Percentiles rank a stretch among this genome's conserved stretches.
phyloP scores from a whole-genome alignment of 2,113 vertebrate species.

The Eretmochelys imbricata region DNA sequence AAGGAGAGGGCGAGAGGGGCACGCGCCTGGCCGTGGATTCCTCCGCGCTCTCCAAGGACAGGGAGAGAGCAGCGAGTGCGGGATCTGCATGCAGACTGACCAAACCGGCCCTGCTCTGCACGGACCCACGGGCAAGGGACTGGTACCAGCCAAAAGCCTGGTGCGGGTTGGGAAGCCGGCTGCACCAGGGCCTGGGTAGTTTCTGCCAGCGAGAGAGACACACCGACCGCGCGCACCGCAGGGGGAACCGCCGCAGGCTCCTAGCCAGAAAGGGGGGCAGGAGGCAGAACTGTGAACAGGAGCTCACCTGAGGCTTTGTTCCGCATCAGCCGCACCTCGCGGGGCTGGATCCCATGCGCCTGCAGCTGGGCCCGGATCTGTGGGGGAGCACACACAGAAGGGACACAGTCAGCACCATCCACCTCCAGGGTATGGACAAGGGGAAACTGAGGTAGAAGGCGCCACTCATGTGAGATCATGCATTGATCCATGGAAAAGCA shows the following conservation, averaged over 20 bases:
- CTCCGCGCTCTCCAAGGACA: not conserved
- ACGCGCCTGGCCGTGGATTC: not conserved
- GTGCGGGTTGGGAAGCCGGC: not conserved
- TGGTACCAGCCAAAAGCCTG: not conserved
- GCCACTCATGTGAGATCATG: not conserved
- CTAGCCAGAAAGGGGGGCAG: not conserved
- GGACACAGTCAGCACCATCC: not conserved
- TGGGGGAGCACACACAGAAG: not conserved
- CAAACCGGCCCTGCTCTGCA: not conserved
- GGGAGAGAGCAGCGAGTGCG: not conserved
- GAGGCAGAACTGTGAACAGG: conserved; percentile 54
- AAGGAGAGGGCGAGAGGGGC: not conserved
- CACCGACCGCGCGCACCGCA: not conserved
- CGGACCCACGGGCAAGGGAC: not conserved
- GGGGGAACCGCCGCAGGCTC: not conserved
- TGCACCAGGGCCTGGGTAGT: no score
- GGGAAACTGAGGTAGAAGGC: not conserved
- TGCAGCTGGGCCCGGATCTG: conserved; percentile 90
- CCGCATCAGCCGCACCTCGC: conserved; percentile 92
- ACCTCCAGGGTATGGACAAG: not conserved
- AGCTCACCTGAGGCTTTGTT: conserved; percentile 95
- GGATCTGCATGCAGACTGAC: not conserved
- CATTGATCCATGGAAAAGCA: not conserved
- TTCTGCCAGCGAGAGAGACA: conserved; percentile 22
- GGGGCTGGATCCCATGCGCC: conserved; percentile 89